These are phyloP conservation scores for Darevskia nairensis DNA, from an alignment of 2,797 vertebrate species.

Conservation along the genomic window DNA sequence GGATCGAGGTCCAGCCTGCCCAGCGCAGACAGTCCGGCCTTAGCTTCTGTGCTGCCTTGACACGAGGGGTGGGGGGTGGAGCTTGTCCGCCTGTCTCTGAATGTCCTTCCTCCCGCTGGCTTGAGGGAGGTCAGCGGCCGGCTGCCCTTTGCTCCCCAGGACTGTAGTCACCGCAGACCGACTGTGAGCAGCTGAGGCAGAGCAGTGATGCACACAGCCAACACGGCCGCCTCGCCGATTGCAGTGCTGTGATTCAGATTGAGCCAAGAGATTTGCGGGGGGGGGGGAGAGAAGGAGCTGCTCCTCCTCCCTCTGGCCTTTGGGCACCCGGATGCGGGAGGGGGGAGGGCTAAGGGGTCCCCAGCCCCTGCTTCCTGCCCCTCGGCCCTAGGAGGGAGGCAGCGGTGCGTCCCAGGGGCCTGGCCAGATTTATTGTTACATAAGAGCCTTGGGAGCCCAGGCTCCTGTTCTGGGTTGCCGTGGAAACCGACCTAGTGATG, in stretches of 20 bases:
- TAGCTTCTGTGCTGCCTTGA: too few relatives aligned
- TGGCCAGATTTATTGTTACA: conserved; percentile 21
- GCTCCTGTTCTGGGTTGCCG: conserved; percentile 27
- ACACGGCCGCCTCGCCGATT: rapidly evolving
- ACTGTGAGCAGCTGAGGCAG: background rate
- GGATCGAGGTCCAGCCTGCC: background rate
- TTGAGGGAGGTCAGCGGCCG: background rate
- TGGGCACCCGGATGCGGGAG: background rate
- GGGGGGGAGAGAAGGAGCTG: too few relatives aligned
- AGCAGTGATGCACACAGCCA: background rate
- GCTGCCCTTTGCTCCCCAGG: background rate
- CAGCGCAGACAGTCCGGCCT: rapidly evolving
- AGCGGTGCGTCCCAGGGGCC: background rate
- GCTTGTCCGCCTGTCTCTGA: background rate
- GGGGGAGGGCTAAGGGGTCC: background rate
- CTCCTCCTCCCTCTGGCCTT: background rate
- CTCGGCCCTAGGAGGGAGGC: too few relatives aligned
- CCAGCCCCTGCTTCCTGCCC: background rate
- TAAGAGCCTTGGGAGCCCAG: conserved; percentile 14
- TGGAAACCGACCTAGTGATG: conserved; percentile 15
- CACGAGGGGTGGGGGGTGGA: background rate
- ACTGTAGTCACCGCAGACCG: background rate
- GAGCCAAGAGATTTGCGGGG: background rate
- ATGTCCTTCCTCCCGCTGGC: too few relatives aligned
- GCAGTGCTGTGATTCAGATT: background rate